Evolutionary conservation across 1,140 invertebrate species (phyloP).

Genomic region (Arctopsyche grandis): DNA sequence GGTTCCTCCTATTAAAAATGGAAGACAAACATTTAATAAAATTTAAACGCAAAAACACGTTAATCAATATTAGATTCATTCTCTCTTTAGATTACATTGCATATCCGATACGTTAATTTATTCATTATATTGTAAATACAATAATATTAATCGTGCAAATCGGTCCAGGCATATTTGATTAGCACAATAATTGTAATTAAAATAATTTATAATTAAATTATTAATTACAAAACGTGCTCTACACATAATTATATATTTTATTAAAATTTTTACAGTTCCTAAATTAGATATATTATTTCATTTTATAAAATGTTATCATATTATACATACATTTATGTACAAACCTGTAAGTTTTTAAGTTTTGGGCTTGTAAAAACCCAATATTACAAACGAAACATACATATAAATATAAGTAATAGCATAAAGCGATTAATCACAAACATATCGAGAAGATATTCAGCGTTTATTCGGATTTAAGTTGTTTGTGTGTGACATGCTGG

Average conservation of each 20-base stretch:
- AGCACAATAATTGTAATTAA: too few relatives aligned
- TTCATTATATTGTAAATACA: neutral
- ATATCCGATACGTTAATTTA: neutral
- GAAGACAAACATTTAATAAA: neutral
- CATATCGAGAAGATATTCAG: neutral
- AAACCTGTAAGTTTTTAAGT: too few relatives aligned
- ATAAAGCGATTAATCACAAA: neutral
- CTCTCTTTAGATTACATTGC: neutral
- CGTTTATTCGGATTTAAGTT: neutral
- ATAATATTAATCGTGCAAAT: too few relatives aligned
- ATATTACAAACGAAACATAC: too few relatives aligned
- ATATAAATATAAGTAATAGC: neutral
- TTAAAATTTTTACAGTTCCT: too few relatives aligned
- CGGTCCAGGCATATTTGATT: neutral
- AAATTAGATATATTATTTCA: too few relatives aligned
- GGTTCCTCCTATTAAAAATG: slow-evolving; percentile 58
- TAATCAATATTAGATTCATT: neutral
- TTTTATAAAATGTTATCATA: too few relatives aligned
- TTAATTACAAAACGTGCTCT: neutral
- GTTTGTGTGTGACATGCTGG: slow-evolving; percentile 10
- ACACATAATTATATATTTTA: neutral
- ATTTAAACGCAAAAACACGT: neutral
- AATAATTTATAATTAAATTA: neutral
- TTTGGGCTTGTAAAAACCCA: too few relatives aligned
- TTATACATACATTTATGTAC: too few relatives aligned